Base-by-base conservation (phyloP, 2,797 vertebrate species). In the Scolopax bukidnonensis region DNA sequence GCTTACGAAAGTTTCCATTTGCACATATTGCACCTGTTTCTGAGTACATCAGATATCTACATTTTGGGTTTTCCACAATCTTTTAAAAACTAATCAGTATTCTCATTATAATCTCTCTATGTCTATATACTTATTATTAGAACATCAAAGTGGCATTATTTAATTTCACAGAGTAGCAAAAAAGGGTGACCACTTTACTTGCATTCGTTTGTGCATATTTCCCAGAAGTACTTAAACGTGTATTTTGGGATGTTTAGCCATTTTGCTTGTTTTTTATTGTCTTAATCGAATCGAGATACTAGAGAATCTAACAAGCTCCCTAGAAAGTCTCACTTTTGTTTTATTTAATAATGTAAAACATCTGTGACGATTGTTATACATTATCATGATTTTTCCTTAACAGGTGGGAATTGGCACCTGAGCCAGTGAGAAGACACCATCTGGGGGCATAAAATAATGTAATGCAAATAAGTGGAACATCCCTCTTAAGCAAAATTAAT, bases 81-180 rank as follows among this genome's bases (percentile, higher is more conserved):
- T 76, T 89, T 73, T 18, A 38, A 61, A 87, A 81, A 14, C 2
- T 14, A 7, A 70, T 87, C 51, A n/a, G 8, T 68, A 67, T 74
- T 86, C 51, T 90, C 71, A 47, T 38, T 20, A 32, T 40, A 57
- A 32, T 56, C 23, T 82, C 60, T 63, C 40, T 30, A 61, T 53
- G 48, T 63, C 51, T 63, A 57, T 68, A 21, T 40, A 56, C 61
- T 59, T 54, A 63, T 28, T 48, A 63, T 64, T 69, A 77, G 48
- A 95, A 92, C 67, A 71, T 70, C 64, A 53, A 95, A 87, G 48
- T 84, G 77, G 33, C 86, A 90, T 94, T 90, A 71, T 24, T 94
- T 80, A 91, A 54, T 79, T 82, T 80, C 45, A 83, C 57, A 33
- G 33, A 84, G 23, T 17, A 74, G 78, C 4, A 59, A 59, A 71